These are phyloP conservation scores for Bryconaethiops microstoma DNA, from an alignment of 2,797 vertebrate genomes.

Conservation along the genomic window DNA sequence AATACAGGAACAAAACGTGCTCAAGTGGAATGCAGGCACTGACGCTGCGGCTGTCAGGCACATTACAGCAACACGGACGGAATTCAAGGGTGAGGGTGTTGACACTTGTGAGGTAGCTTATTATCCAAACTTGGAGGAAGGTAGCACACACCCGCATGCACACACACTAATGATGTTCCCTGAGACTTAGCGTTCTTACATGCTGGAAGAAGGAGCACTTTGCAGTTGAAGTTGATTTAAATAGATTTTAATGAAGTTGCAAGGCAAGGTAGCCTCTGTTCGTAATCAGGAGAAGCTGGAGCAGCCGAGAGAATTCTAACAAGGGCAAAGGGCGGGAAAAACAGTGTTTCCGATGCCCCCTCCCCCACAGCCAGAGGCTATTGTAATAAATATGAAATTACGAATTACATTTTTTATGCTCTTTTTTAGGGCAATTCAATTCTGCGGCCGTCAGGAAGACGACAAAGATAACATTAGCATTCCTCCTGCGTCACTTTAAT, in stretches of 20 bases:
- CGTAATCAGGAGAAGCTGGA: slow-evolving; percentile 74
- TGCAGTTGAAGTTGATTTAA: slow-evolving; percentile 83
- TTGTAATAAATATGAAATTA: slow-evolving; percentile 81
- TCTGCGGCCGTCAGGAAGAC: slow-evolving; percentile 69
- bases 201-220: slow-evolving; percentile 73
- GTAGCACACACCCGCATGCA: slow-evolving; percentile 49
- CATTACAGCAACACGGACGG: slow-evolving; percentile 71
- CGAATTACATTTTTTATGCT: slow-evolving; percentile 68
- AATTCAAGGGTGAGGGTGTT: slow-evolving; percentile 72
- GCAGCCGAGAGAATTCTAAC: slow-evolving; percentile 74
- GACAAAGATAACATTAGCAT: slow-evolving; percentile 73
- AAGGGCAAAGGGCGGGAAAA: slow-evolving; percentile 79
- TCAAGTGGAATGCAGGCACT: slow-evolving; percentile 66
- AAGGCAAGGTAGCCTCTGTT: slow-evolving; percentile 75
- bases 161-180: slow-evolving; percentile 78
- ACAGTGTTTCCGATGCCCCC: slow-evolving; percentile 63
- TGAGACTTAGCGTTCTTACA: slow-evolving; percentile 72
- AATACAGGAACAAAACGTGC: slow-evolving; percentile 70
- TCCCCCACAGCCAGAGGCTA: slow-evolving; percentile 73
- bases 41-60: slow-evolving; percentile 70
- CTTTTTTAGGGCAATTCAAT: slow-evolving; percentile 74
- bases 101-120: slow-evolving; percentile 78
- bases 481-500: slow-evolving; percentile 64
- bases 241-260: slow-evolving; percentile 84
- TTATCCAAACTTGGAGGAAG: slow-evolving; percentile 77